A percentile compares a stretch with the other conserved stretches of the same genome.
Conservation (phyloP, 1,140 invertebrate species). For the Drosophila bipectinata region DNA sequence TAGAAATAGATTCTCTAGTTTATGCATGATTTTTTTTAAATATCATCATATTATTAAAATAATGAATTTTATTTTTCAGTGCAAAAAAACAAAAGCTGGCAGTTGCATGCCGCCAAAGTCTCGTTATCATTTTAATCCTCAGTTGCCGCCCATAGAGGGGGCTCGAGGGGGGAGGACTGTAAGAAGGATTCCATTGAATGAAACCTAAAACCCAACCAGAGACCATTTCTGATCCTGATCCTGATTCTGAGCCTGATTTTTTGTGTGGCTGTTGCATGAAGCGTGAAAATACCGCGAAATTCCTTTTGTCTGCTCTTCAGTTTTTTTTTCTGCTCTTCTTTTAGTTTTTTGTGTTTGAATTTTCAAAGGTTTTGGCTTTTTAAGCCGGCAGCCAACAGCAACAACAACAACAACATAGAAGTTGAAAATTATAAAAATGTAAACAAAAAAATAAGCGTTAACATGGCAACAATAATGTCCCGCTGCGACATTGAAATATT, state of each 20-base stretch:
- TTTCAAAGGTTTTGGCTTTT: conserved; percentile 34
- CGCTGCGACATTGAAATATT: conserved; percentile 82
- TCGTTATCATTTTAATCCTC: conserved; percentile 81
- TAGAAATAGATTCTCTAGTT: no score
- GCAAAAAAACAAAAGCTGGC: conserved; percentile 30
- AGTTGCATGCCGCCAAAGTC: conserved; percentile 31
- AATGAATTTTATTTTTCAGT: neutral
- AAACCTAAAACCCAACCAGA: conserved; percentile 71
- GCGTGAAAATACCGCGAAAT: conserved; percentile 84
- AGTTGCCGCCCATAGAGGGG: conserved; percentile 17
- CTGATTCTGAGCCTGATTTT: conserved; percentile 14
- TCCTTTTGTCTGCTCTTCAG: conserved; percentile 44
- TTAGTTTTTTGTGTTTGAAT: conserved; percentile 9
- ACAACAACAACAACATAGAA: neutral
- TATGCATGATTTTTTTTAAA: no score
- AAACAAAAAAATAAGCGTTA: conserved; percentile 81
- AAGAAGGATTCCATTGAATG: conserved; percentile 71
- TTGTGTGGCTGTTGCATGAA: conserved; percentile 48
- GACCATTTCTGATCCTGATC: conserved; percentile 15
- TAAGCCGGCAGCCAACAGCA: conserved; percentile 20
- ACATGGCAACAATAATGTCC: conserved; percentile 83
- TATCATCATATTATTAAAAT: no score
- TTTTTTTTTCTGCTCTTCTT: neutral
- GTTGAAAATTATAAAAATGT: conserved; percentile 66
- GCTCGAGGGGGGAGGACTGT: conserved; percentile 3